A percentile compares a stretch with the other conserved stretches of the same genome.
Conservation (phyloP, 2,113 vertebrate species). For the Apodemus speciosus region DNA sequence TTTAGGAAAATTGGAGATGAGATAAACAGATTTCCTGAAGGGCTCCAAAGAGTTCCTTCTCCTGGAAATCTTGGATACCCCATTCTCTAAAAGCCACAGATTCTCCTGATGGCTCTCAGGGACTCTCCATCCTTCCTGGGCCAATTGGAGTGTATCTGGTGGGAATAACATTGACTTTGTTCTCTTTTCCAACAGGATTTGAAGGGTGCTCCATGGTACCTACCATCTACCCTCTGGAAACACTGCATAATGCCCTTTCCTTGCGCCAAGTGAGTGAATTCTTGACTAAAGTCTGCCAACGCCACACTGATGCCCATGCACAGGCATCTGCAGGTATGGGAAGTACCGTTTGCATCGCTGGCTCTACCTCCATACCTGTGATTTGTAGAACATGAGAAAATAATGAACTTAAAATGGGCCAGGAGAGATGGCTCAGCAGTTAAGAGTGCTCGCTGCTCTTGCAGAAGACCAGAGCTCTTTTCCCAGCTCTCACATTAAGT, state of each 20-base stretch:
- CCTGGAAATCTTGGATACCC: slow-evolving; percentile 54
- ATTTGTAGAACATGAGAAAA: slow-evolving; percentile 33
- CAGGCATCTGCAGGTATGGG: slow-evolving; percentile 90
- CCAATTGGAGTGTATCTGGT: slow-evolving; percentile 36
- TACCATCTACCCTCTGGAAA: slow-evolving; percentile 97
- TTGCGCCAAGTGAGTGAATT: slow-evolving; percentile 96
- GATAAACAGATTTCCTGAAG: slow-evolving; percentile 45
- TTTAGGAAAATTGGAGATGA: slow-evolving; percentile 58
- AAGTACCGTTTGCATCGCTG: not conserved
- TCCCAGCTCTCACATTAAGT: not conserved
- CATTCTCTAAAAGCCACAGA: slow-evolving; percentile 58
- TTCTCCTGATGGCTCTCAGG: slow-evolving; percentile 70
- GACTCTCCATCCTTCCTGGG: slow-evolving; percentile 61
- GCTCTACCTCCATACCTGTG: not conserved
- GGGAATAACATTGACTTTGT: slow-evolving; percentile 71
- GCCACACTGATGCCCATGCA: slow-evolving; percentile 87
- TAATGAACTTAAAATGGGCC: slow-evolving; percentile 14
- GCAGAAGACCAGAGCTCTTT: not conserved
- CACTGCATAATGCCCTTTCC: slow-evolving; percentile 98
- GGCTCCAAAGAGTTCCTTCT: slow-evolving; percentile 60
- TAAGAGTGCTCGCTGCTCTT: not conserved
- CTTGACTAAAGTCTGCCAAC: slow-evolving; percentile 91
- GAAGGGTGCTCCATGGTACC: slow-evolving; percentile 99
- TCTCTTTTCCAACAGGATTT: slow-evolving; percentile 91
- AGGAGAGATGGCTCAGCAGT: not conserved